These are phyloP conservation scores for Trichogramma dendrolimi DNA, from an alignment of 2,888 invertebrate species.

Conservation along the genomic window DNA sequence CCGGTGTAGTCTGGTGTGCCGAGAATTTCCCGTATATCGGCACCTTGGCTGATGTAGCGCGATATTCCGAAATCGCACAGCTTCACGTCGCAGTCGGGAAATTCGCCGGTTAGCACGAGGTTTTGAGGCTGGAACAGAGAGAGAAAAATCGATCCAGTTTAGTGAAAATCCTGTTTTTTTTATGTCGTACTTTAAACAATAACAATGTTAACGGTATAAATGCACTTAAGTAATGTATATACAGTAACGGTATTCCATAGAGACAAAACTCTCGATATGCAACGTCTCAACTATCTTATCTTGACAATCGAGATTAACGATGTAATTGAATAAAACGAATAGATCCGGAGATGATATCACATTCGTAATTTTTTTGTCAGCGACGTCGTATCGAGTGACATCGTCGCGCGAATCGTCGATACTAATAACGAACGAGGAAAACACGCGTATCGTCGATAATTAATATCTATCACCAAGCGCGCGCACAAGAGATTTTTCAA, in stretches of 20 bases:
- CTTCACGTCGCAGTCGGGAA: constrained; percentile 74
- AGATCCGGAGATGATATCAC: constrained; percentile 5
- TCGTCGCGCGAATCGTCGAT: not conserved
- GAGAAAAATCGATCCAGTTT: constrained; percentile 16
- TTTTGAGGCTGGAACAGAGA: constrained; percentile 78
- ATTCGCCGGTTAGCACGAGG: constrained; percentile 77
- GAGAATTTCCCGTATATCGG: constrained; percentile 89
- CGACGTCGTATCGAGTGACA: constrained; percentile 1
- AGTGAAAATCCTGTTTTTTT: constrained; percentile 8
- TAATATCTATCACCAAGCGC: too few species aligned
- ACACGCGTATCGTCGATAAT: too few species aligned
- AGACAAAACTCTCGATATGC: not conserved
- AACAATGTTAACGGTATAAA: not conserved
- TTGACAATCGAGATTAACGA: not conserved
- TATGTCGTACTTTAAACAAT: not conserved
- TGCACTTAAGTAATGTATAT: not conserved
- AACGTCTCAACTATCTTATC: too few species aligned
- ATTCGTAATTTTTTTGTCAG: not conserved
- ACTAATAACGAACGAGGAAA: too few species aligned
- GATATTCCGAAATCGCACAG: constrained; percentile 94
- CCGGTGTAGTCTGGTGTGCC: constrained; percentile 95
- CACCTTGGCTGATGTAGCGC: constrained; percentile 82
- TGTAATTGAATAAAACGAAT: not conserved
- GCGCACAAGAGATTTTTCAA: too few species aligned
- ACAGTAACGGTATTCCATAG: not conserved